Percentiles rank a stretch among this genome's conserved stretches.
Evolutionary conservation across 2,797 vertebrate species (phyloP).

Genomic region (Eulemur albifrons): DNA sequence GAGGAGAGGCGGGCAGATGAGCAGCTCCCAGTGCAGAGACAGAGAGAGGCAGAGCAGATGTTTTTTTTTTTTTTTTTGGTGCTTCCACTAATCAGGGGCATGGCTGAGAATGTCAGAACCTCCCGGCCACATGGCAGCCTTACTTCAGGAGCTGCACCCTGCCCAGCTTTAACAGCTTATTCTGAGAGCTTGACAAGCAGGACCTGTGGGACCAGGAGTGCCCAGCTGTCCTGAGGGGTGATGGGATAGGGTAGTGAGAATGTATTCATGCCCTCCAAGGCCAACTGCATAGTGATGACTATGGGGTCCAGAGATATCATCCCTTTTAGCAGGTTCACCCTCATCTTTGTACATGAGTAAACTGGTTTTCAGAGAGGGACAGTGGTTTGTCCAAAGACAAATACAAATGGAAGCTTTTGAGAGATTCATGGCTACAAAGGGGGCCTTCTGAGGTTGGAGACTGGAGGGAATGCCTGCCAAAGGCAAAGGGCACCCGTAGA

Average conservation of each 20-base stretch:
- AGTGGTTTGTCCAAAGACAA: too few species aligned
- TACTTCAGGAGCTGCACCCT: not conserved
- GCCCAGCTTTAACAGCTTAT: not conserved
- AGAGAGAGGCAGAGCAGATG: not conserved
- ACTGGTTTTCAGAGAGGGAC: too few species aligned
- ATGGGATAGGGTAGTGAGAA: not conserved
- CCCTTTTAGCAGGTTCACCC: not conserved
- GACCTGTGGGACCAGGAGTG: too few species aligned
- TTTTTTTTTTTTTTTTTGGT: not conserved
- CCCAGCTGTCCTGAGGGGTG: not conserved
- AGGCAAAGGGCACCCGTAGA: not conserved
- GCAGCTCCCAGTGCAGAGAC: not conserved
- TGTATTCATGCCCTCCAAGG: not conserved
- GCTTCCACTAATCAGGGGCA: not conserved
- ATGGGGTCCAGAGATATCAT: not conserved
- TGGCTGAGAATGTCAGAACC: not conserved
- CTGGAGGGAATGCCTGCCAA: not conserved
- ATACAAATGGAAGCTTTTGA: not conserved
- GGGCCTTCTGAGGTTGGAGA: not conserved
- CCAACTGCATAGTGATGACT: not conserved
- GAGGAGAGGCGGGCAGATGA: not conserved
- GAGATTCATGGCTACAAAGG: not conserved
- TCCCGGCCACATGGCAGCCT: not conserved
- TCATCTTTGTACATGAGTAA: not conserved
- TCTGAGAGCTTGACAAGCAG: not conserved